Base-by-base conservation (phyloP, 1,140 invertebrate species). In the Stegodyphus dumicola region DNA sequence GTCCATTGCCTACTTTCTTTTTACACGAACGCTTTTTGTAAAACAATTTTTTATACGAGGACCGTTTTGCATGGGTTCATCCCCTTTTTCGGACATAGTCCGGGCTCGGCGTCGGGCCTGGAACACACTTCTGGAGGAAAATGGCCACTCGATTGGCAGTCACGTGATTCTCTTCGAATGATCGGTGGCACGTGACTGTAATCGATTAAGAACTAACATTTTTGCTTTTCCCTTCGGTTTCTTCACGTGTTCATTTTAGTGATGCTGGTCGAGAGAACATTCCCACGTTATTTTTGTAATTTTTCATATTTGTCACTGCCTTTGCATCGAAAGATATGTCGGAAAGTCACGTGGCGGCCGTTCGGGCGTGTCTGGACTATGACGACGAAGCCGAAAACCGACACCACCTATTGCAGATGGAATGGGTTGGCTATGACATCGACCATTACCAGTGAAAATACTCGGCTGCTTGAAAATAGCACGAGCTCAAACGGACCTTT, bases 241-340 rank as follows among this genome's bases (percentile, higher is more conserved):
- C 11, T 67, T 67, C 65, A n/a, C 65, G 17, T 15, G n/a, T 67
- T n/a, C 65, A 17, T 67, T 67, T n/a, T n/a, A 60, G 52, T 60
- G 69, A 69, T 77, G 76, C 53, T 77, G 67, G 15, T 83, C 54
- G 64, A 70, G 52, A 71, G 81, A 85, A 85, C 81, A 85, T 85
- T 85, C 81, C 81, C 74, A 49, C 51, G 81, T 85, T 84, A 85
- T 85, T 85, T 85, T 85, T 85, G 64, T 84, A 85, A 76, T 77
- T 81, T 83, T 85, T 76, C 73, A 83, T 83, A 65, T 33, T 85
- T 70, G 65, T 85, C 81, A 85, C 81, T 85, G 74, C 81, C 81
- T 85, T 33, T 85, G 81, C 74, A 85, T 85, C 64, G 51, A 69
- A 76, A 67, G 15, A 60, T 10, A 75, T 52, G 70, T 17, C 13